phyloP scores from a whole-genome alignment of 2,888 invertebrate species.

The Iselma pallidipennis region DNA sequence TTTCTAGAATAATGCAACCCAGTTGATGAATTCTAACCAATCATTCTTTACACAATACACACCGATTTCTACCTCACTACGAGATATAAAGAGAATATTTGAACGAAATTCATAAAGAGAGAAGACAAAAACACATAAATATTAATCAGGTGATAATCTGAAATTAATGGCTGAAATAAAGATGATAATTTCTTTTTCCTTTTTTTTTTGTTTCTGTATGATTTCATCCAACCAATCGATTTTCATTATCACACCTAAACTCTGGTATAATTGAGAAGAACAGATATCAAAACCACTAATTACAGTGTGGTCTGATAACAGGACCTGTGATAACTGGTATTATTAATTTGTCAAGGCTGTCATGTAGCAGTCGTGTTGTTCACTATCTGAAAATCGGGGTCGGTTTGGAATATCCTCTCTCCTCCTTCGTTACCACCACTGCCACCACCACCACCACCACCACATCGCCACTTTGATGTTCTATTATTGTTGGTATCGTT shows the following conservation, averaged over 20 bases:
- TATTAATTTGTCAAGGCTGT: constrained; percentile 45
- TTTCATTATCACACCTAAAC: constrained; percentile 27
- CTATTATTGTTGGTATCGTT: constrained; percentile 6
- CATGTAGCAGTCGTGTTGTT: constrained; percentile 40
- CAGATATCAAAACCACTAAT: constrained; percentile 38
- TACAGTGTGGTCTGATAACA: constrained; percentile 38
- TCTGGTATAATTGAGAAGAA: constrained; percentile 33
- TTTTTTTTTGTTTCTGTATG: background rate
- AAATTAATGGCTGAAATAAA: background rate
- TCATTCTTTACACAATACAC: constrained; percentile 16
- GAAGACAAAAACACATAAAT: background rate
- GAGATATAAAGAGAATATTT: no score
- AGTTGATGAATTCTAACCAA: constrained; percentile 21
- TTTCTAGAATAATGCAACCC: constrained; percentile 19
- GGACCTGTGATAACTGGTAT: constrained; percentile 38
- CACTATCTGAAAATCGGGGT: constrained; percentile 31
- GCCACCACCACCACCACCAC: background rate
- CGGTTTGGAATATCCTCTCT: constrained; percentile 22
- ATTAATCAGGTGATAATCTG: background rate
- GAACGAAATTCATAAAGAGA: constrained; percentile 15
- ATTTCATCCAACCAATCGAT: constrained; percentile 5
- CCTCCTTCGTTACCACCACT: constrained; percentile 15
- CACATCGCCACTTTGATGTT: constrained; percentile 5
- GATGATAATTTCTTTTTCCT: background rate
- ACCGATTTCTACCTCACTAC: constrained; percentile 12